Evolutionary conservation across 2,797 vertebrate species (phyloP), one percentile per base, ranked within the genome.

Genomic region (Rhinichthys osculus): DNA sequence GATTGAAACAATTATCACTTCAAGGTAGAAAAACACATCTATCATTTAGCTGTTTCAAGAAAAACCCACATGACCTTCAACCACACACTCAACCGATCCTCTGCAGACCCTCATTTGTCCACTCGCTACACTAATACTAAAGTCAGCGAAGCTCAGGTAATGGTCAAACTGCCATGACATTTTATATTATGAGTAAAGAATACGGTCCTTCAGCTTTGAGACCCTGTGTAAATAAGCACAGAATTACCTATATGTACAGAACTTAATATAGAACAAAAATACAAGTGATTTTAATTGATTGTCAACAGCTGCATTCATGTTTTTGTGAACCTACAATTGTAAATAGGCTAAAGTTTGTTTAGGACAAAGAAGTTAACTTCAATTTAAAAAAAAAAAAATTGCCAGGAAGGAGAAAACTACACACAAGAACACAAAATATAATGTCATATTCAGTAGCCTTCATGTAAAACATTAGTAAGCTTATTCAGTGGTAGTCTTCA

Each of bases 1-100:
- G 54, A 76, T 82, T 92, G 90, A 91, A 92, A 91, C 89, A 85
- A 93, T 92, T 93, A 92, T 23, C 89, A 89, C 74, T 89, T 72
- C 86, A 64, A 78, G 84, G 91, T 90, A 82, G 79, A 88, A 91
- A 73, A 85, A 89, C 90, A 90, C 88, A 90, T 90, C 84, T 89
- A 88, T 90, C 86, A 74, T 91, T 90, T 84, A 91, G 82, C 82
- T 13, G 64, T 82, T 83, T 86, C 50, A 89, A 91, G 86, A 88
- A 87, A 89, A 92, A 35, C 70, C 70, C 83, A 86, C 80, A 70
- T 88, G 62, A 85, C 82, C 85, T 64, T 83, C 87, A 88, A 90
- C 83, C 66, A 80, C 82, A 77, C 59, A 44, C 85, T 90, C 80
- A 86, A 77, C 52, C 76, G 50, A 90, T 90, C 86, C 78, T 73